A percentile compares a stretch with the other conserved stretches of the same genome.
Evolutionary conservation across 2,797 vertebrate genomes (phyloP).

Genomic region (Poeciliopsis paucimaculata): DNA sequence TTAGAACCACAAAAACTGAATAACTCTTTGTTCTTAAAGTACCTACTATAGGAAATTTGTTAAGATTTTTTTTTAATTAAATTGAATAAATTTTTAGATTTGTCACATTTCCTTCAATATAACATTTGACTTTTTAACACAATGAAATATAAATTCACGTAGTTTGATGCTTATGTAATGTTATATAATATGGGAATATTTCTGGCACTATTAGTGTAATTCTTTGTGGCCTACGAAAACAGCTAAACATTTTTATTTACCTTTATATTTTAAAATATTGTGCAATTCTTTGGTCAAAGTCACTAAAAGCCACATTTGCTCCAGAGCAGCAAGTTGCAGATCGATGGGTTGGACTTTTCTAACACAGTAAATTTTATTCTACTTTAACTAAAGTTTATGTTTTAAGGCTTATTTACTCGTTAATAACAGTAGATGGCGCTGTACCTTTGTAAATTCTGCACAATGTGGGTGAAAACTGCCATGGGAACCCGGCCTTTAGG

Average conservation of each 20-base stretch:
- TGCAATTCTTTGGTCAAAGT: not conserved
- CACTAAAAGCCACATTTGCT: too few relatives aligned
- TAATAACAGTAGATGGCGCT: not conserved
- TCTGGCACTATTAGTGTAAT: not conserved
- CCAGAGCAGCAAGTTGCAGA: too few relatives aligned
- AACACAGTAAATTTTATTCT: not conserved
- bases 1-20: too few relatives aligned
- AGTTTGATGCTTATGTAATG: not conserved
- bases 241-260: not conserved
- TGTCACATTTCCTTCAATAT: not conserved
- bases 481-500: slow-evolving; percentile 77
- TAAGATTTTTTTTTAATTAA: too few relatives aligned
- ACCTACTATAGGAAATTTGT: not conserved
- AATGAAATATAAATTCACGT: not conserved
- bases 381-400: not conserved
- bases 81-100: not conserved
- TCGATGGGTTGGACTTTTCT: not conserved
- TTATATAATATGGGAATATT: not conserved
- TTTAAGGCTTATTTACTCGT: not conserved
- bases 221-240: not conserved
- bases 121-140: not conserved
- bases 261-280: not conserved
- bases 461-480: slow-evolving; percentile 81
- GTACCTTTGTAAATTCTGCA: slow-evolving; percentile 79
- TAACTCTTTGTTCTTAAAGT: too few relatives aligned